These are phyloP conservation scores for Phyllotreta cruciferae DNA, from an alignment of 2,888 invertebrate genomes.

Conservation along the genomic window DNA sequence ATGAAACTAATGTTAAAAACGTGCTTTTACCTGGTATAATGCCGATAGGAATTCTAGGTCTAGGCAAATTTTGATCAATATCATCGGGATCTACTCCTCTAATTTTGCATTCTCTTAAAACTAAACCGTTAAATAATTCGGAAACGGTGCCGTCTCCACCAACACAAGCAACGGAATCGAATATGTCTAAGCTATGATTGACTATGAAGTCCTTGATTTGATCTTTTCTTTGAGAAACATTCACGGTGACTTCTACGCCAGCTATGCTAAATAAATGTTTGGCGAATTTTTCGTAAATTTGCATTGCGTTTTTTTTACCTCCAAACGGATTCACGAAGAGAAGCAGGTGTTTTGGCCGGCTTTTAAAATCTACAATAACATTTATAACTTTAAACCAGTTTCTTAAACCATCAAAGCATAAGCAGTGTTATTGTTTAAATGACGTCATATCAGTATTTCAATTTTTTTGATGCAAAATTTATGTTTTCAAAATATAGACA, in stretches of 20 bases:
- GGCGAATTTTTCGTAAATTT: constrained; percentile 77
- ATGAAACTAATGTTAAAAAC: neutral
- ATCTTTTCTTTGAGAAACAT: constrained; percentile 76
- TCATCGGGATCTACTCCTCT: constrained; percentile 64
- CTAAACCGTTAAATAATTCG: constrained; percentile 79
- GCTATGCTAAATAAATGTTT: constrained; percentile 71
- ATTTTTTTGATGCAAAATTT: too few species aligned
- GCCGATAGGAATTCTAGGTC: constrained; percentile 67
- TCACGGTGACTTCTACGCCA: constrained; percentile 70
- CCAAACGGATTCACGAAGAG: constrained; percentile 87
- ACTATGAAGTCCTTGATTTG: constrained; percentile 76
- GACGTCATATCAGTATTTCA: too few species aligned
- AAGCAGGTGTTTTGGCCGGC: constrained; percentile 74
- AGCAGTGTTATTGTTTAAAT: too few species aligned
- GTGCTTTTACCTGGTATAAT: constrained; percentile 62
- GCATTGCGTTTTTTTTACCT: constrained; percentile 75
- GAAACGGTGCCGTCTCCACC: constrained; percentile 89
- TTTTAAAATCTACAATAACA: constrained; percentile 59
- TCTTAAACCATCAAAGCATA: neutral
- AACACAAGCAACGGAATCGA: constrained; percentile 77
- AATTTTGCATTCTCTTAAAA: constrained; percentile 65
- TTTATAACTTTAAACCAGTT: neutral
- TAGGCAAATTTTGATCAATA: constrained; percentile 61
- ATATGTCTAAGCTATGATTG: constrained; percentile 65
- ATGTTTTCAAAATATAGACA: too few species aligned